Evolutionary conservation across 2,113 vertebrate genomes (phyloP), one percentile per base, ranked within the genome.

Genomic region (Corvus cornix): DNA sequence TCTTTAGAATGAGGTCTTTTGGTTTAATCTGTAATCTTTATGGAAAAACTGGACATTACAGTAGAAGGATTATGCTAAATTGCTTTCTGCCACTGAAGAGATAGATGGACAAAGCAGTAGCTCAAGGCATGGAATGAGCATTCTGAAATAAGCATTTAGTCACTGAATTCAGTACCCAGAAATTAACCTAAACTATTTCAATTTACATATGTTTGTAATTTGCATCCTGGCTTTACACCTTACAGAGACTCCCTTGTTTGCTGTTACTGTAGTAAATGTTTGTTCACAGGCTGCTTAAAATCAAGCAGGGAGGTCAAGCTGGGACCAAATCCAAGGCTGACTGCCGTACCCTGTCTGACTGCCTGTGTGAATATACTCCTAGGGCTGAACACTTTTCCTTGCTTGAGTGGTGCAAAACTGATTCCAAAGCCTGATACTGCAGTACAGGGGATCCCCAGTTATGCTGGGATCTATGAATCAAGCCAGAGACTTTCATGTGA

Each of bases 41-140:
- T 84, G 92, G 86, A 95, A 95, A 93, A 93, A 89, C 35, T 93
- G 91, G 80, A 94, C 93, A 82, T 92, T 96, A 95, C 96, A 97
- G 96, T 95, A 93, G 90, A 82, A 75, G 96, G 96, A 96, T 97
- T 96, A 97, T 97, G 96, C 90, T 95, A 95, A 96, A 76, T 89
- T 89, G 26, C 83, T 94, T 96, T 97, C 88, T 93, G 68, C 41
- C 52, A 78, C 86, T 41, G 68, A 94, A 93, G 79, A 75, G 19
- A 66, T 90, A 75, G 19, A 66, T 90, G 44, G 49, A 97, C 88
- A 96, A 97, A 96, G 93, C 83, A 53, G 90, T 60, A 86, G 83
- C 87, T 96, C 73, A 95, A 84, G 80, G 80, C 95, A 66, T 26
- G 76, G 83, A 94, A 93, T 89, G 62, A 95, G 43, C 93, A 90